Evolutionary conservation across 2,113 vertebrate species (phyloP).

Genomic region (human): GRCh38 chr15:48540501-48541000

Average conservation of each 20-base stretch:
- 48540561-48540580: neutral
- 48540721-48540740: neutral
- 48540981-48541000: neutral
- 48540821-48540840: slow-evolving; percentile 6
- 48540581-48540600: neutral
- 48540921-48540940: neutral
- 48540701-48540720: slow-evolving; percentile 10
- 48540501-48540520: neutral
- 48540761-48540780: slow-evolving; percentile 31
- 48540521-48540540: neutral
- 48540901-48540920: slow-evolving; percentile 16
- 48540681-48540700: neutral
- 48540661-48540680: slow-evolving; percentile 4
- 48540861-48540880: slow-evolving; percentile 17
- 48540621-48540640: slow-evolving; percentile 2
- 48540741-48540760: neutral
- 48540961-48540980: neutral
- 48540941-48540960: neutral
- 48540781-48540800: slow-evolving; percentile 20
- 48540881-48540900: neutral
- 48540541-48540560: neutral
- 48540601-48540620: neutral
- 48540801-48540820: neutral
- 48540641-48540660: neutral
- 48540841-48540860: neutral